A percentile compares a stretch with the other conserved stretches of the same genome.
Evolutionary conservation across 2,113 vertebrate genomes (phyloP).

Genomic region (Trichechus manatus): DNA sequence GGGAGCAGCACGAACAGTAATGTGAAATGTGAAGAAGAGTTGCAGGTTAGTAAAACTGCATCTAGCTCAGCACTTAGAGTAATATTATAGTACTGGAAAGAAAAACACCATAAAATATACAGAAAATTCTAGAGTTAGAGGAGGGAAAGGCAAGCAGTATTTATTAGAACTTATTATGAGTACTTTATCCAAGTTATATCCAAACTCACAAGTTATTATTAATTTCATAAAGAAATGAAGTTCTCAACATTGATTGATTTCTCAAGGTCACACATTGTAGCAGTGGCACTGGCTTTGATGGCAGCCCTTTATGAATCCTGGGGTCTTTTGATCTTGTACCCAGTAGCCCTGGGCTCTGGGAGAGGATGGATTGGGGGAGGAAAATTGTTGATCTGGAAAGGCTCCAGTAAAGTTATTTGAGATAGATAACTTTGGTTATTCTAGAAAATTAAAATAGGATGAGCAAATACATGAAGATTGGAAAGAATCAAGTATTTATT

Average conservation of each 20-base stretch:
- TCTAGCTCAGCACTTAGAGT: background rate
- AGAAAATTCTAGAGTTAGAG: background rate
- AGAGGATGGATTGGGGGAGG: background rate
- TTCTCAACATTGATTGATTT: background rate
- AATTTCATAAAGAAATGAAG: background rate
- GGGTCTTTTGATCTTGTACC: background rate
- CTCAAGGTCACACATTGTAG: background rate
- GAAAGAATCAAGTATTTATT: constrained; percentile 2
- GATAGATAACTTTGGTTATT: background rate
- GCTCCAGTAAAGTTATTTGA: background rate
- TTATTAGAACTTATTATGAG: background rate
- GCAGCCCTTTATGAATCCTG: background rate
- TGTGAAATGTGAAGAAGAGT: background rate
- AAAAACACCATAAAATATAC: background rate
- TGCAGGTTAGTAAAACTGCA: background rate
- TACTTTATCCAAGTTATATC: background rate
- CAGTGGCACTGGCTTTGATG: background rate
- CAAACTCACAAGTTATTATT: background rate
- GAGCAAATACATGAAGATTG: background rate
- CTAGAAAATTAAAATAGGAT: constrained; percentile 36
- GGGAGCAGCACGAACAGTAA: background rate
- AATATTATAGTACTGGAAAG: background rate
- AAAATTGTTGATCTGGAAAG: background rate
- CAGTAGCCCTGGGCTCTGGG: background rate
- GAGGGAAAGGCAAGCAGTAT: background rate